Evolutionary conservation across 1,140 invertebrate genomes (phyloP), one percentile per base, ranked within the genome.

Genomic region (Leptinotarsa undecemlineata): DNA sequence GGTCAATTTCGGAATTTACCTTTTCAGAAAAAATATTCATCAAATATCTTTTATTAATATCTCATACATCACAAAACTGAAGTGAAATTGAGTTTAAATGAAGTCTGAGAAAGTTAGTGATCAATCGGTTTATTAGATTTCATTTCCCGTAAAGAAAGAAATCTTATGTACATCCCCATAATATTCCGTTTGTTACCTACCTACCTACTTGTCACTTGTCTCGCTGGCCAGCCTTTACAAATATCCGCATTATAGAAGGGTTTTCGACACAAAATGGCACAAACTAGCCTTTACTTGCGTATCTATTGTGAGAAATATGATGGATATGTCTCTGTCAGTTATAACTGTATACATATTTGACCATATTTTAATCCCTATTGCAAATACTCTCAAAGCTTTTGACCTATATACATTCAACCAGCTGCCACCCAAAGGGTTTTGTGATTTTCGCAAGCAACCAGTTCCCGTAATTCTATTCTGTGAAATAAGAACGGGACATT

Each of bases 181-280:
- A 57, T 57, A 57, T 15, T 19, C 51, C 51, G 51, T 57, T 57
- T 17, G 51, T 57, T 57, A 4, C 17, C 51, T 57, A 57, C 51
- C 51, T 79, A 77, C 78, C 78, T 78, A 78, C 78, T 78, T 78
- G 78, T 80, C 78, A 80, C 77, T 78, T 79, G 78, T 79, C 78
- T 78, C 72, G 63, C 73, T 74, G 69, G 73, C 71, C 77, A 75
- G 78, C 78, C 78, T 80, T 76, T 75, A 74, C 78, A 80, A 80
- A 80, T 80, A 80, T 76, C 63, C 73, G 77, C 74, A 80, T 80
- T 80, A 78, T 80, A 64, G 72, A 80, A 78, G 78, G 78, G 74
- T 77, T 76, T 77, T 79, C 68, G 77, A 78, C 78, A 76, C 75
- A 72, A 80, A 80, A 78, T 76, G 71, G 66, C 78, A 76, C 73